Percentiles rank a stretch among this genome's conserved stretches.
Conservation (phyloP, 2,113 vertebrate genomes). For the Hypanus sabinus region DNA sequence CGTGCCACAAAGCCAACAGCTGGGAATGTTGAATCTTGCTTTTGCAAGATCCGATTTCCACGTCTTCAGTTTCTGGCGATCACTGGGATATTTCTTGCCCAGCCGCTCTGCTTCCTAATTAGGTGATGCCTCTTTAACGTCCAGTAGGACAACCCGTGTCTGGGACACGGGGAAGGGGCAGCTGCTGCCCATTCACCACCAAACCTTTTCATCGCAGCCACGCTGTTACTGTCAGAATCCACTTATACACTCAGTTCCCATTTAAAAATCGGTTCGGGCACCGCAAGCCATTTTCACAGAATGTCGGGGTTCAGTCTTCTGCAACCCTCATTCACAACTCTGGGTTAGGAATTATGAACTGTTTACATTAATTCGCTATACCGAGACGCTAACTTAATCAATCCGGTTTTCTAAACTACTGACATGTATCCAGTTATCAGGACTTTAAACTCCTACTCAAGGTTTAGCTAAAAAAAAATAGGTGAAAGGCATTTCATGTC, state of each 20-base stretch:
- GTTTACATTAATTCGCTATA: not conserved
- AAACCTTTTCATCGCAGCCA: not conserved
- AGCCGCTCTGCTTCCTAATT: conserved; percentile 6
- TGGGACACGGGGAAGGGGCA: not conserved
- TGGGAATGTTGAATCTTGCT: not conserved
- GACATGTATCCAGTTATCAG: not conserved
- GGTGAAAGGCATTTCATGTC: not conserved
- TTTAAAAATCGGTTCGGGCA: not conserved
- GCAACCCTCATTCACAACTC: not conserved
- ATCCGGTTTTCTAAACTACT: not conserved
- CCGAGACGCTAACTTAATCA: not conserved
- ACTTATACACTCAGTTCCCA: too few relatives aligned
- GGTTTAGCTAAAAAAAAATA: not conserved
- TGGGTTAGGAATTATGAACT: not conserved
- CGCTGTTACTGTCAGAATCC: too few relatives aligned
- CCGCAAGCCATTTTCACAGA: not conserved
- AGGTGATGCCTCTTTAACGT: not conserved
- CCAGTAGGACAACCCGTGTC: not conserved
- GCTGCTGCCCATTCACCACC: not conserved
- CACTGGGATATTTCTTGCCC: not conserved
- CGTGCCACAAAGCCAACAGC: not conserved
- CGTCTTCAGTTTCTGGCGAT: conserved; percentile 22
- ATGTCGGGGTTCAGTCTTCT: not conserved
- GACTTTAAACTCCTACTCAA: not conserved
- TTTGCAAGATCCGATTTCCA: conserved; percentile 13